phyloP scores from a whole-genome alignment of 1,140 invertebrate genomes.

The Potamilus streckersoni region DNA sequence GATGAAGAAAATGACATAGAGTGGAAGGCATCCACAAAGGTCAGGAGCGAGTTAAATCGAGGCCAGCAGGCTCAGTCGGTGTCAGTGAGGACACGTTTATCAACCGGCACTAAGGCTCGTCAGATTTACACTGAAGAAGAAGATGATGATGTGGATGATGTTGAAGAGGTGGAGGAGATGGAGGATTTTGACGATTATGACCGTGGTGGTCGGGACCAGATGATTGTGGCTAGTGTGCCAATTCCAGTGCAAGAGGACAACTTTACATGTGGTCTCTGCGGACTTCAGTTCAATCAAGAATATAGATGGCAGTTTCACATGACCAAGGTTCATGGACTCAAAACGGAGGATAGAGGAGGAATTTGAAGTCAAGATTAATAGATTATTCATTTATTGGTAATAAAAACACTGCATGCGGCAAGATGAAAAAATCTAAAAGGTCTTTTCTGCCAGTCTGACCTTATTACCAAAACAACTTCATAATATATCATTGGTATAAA shows the following conservation, averaged over 20 bases:
- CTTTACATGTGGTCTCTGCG: slow-evolving; percentile 21
- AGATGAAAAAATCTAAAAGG: too few species aligned
- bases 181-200: neutral
- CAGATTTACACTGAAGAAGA: slow-evolving; percentile 13
- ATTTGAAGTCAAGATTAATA: too few species aligned
- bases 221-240: neutral
- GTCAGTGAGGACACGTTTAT: neutral
- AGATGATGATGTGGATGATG: slow-evolving; percentile 27
- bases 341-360: neutral
- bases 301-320: slow-evolving; percentile 26
- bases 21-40: slow-evolving; percentile 11
- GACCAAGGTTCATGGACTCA: slow-evolving; percentile 25
- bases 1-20: slow-evolving; percentile 2
- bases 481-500: too few species aligned
- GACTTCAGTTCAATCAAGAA: slow-evolving; percentile 29
- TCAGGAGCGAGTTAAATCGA: slow-evolving; percentile 16
- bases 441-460: too few species aligned
- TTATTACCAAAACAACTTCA: too few species aligned
- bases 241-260: neutral
- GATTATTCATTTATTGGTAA: too few species aligned
- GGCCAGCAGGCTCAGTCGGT: neutral
- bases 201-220: neutral
- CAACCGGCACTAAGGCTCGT: neutral
- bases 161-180: slow-evolving; percentile 19
- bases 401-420: too few species aligned